Percentiles rank a stretch among this genome's conserved stretches.
Evolutionary conservation across 2,113 vertebrate genomes (phyloP).

Genomic region (Tyto alba): DNA sequence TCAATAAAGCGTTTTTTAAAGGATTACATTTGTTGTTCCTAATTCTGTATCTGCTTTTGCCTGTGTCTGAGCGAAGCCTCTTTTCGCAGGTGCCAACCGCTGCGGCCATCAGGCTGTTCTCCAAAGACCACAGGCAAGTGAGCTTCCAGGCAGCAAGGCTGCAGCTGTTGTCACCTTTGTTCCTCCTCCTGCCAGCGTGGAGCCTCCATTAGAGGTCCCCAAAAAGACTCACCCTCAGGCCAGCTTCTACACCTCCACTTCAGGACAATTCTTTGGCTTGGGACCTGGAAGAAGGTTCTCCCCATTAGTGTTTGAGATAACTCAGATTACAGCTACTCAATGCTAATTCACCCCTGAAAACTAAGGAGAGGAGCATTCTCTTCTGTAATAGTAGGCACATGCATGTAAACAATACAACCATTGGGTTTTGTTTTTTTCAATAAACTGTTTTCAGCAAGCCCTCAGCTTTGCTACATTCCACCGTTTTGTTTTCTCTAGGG

Average conservation of each 20-base stretch:
- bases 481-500: not conserved
- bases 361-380: not conserved
- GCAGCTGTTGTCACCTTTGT: fast-evolving
- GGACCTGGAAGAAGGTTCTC: conserved; percentile 37
- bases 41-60: not conserved
- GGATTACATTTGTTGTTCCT: not conserved
- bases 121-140: fast-evolving
- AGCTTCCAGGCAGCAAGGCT: not conserved
- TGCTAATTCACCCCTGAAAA: not conserved
- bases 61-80: not conserved
- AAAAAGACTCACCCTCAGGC: conserved; percentile 62
- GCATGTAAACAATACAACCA: fast-evolving
- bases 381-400: fast-evolving
- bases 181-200: not conserved
- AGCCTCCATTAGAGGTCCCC: not conserved
- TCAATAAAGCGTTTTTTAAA: not conserved
- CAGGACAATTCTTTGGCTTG: conserved; percentile 63
- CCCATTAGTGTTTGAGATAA: not conserved
- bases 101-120: not conserved
- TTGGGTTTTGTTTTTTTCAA: not conserved
- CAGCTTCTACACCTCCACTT: conserved; percentile 70
- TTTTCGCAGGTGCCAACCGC: not conserved
- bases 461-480: not conserved
- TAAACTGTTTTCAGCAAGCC: not conserved
- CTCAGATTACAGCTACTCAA: fast-evolving